phyloP scores from a whole-genome alignment of 35 echinoderm and acorn worm genomes.

The Ophiothrix spiculata region DNA sequence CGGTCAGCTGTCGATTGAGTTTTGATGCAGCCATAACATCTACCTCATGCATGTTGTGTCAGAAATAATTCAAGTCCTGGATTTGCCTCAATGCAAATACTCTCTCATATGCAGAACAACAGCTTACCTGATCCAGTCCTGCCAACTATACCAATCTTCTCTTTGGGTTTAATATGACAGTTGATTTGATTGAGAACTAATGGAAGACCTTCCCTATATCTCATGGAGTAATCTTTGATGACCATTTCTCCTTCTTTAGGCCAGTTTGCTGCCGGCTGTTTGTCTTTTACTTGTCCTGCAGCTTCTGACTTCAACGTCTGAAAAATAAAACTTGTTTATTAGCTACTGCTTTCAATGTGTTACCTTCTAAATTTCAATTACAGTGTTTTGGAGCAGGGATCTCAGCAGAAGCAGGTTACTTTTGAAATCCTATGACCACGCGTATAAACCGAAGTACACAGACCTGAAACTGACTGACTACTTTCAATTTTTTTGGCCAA shows the following conservation, averaged over 20 bases:
- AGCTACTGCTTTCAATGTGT: too few relatives aligned
- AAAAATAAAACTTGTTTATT: too few relatives aligned
- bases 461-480: too few relatives aligned
- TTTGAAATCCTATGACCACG: too few relatives aligned
- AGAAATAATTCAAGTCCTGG: too few relatives aligned
- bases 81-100: background rate
- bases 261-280: conserved; percentile 59
- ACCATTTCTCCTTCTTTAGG: conserved; percentile 55
- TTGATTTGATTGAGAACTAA: conserved; percentile 69
- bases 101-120: too few relatives aligned
- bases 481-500: too few relatives aligned
- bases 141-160: conserved; percentile 92
- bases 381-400: background rate
- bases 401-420: background rate
- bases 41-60: too few relatives aligned
- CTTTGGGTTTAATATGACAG: conserved; percentile 55
- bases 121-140: conserved; percentile 90
- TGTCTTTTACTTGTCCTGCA: conserved; percentile 38
- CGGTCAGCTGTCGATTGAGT: too few relatives aligned
- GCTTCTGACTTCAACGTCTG: conserved; percentile 72
- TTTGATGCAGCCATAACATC: too few relatives aligned
- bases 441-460: too few relatives aligned
- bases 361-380: too few relatives aligned
- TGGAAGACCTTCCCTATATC: conserved; percentile 77
- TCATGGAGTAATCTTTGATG: conserved; percentile 59